Conservation (phyloP, 2,888 invertebrate genomes). For the Oxystoma pomonae region DNA sequence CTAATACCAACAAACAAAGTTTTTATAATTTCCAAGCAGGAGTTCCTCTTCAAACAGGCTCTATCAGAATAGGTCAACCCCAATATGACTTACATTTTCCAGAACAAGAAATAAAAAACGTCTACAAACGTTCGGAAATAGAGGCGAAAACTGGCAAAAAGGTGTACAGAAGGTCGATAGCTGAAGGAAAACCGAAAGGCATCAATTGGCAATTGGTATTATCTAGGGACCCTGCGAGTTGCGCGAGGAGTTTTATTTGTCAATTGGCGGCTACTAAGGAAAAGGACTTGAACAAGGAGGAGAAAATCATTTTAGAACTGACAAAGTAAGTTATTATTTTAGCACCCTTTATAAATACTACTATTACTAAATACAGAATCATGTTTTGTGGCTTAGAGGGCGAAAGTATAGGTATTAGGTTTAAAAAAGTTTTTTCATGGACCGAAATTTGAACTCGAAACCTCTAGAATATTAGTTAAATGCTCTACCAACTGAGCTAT, state of each 20-base stretch:
- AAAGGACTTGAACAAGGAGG: conserved; percentile 34
- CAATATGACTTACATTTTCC: background rate
- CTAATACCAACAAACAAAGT: no score
- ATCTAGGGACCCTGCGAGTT: conserved; percentile 46
- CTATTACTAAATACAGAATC: no score
- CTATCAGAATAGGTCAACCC: background rate
- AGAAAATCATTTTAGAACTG: conserved; percentile 38
- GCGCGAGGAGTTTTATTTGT: conserved; percentile 49
- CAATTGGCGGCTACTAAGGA: conserved; percentile 43
- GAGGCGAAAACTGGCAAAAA: background rate
- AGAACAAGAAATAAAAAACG: conserved; percentile 18
- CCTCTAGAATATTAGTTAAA: no score
- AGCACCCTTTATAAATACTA: no score
- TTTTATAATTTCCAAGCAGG: background rate
- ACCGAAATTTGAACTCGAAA: no score
- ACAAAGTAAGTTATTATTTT: conserved; percentile 33
- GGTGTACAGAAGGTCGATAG: conserved; percentile 23
- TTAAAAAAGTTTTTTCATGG: no score
- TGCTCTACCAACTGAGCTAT: no score
- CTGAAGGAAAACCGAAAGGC: conserved; percentile 15
- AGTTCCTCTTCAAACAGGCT: background rate
- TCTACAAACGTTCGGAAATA: background rate
- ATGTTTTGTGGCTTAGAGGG: no score
- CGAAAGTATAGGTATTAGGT: no score
- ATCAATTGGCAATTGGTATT: conserved; percentile 43